Conservation (phyloP, 2,888 invertebrate species). For the Anagyrus pseudococci region DNA sequence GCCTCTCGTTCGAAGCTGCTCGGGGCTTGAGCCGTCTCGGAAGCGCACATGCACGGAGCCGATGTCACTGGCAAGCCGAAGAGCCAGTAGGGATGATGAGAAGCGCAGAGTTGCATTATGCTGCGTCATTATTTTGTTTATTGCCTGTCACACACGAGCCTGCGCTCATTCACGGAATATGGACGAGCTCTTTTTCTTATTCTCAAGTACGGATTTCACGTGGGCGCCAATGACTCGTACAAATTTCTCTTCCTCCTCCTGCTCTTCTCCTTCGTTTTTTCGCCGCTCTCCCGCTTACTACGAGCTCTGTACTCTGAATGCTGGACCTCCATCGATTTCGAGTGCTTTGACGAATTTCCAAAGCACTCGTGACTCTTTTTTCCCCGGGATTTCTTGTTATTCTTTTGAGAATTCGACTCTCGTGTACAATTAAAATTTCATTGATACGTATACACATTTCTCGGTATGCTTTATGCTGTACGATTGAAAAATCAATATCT, state of each 20-base stretch:
- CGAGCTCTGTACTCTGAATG: conserved; percentile 23
- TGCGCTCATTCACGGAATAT: conserved; percentile 44
- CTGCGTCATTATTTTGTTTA: conserved; percentile 58
- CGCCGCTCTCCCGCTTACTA: not conserved
- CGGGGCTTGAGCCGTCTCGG: not conserved
- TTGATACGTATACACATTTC: no score
- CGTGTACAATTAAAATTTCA: no score
- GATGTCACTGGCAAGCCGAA: conserved; percentile 1
- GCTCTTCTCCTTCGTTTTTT: conserved; percentile 34
- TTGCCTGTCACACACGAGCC: conserved; percentile 49
- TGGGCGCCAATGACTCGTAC: conserved; percentile 52
- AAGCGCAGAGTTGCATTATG: conserved; percentile 36
- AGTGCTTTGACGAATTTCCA: conserved; percentile 41
- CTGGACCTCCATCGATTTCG: conserved; percentile 44
- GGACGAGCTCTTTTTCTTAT: conserved; percentile 32
- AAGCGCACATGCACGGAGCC: no score
- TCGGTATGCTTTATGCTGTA: no score
- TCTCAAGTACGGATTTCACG: conserved; percentile 44
- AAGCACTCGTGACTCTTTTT: no score
- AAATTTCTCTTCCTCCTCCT: conserved; percentile 22
- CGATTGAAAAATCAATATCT: no score
- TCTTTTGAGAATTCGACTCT: no score
- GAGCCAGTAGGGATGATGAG: conserved; percentile 5
- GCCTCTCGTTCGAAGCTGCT: not conserved
- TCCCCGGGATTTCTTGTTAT: no score